Evolutionary conservation across 2,113 vertebrate species (phyloP).

Genomic region (Muntiacus reevesi): DNA sequence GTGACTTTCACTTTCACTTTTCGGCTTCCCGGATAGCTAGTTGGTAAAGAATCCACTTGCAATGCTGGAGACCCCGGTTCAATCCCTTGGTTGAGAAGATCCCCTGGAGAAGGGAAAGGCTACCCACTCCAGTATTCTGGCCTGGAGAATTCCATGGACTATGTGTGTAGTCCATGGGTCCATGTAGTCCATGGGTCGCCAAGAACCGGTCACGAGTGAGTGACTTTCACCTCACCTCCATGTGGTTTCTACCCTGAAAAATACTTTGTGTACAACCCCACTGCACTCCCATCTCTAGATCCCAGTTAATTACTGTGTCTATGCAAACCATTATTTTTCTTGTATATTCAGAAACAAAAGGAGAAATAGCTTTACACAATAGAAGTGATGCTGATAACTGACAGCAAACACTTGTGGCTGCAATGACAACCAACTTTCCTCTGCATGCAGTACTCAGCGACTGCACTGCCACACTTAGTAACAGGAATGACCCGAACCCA

Average conservation of each 20-base stretch:
- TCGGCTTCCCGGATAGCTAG: not conserved
- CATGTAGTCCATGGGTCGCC: not conserved
- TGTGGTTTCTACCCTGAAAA: not conserved
- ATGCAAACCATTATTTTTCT: not conserved
- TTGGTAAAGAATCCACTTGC: not conserved
- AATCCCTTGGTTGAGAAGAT: not conserved
- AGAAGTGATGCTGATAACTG: not conserved
- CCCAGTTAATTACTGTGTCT: not conserved
- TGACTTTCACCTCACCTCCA: not conserved
- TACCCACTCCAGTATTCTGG: not conserved
- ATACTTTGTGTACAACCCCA: not conserved
- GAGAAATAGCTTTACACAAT: not conserved
- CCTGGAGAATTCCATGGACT: not conserved
- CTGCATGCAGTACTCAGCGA: not conserved
- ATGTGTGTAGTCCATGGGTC: not conserved
- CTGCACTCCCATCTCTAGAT: not conserved
- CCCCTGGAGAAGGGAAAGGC: not conserved
- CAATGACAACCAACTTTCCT: fast-evolving
- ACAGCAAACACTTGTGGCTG: not conserved
- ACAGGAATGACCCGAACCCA: not conserved
- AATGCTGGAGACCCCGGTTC: not conserved
- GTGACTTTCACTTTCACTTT: not conserved
- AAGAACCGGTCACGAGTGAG: not conserved
- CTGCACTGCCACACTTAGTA: not conserved
- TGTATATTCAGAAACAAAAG: not conserved